Base-by-base conservation (phyloP, 2,113 vertebrate genomes). In the Pimephales promelas region DNA sequence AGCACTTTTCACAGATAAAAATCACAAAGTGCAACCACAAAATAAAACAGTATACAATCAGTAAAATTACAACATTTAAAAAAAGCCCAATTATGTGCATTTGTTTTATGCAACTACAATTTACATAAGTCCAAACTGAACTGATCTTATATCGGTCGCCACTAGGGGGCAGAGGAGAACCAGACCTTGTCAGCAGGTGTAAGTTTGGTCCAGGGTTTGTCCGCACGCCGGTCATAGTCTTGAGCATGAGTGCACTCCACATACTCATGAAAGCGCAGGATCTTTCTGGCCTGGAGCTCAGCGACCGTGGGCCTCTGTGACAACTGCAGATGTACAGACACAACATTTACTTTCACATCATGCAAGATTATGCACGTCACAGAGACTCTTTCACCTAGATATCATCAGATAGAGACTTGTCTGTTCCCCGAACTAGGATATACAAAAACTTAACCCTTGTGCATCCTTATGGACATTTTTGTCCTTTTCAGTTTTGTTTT, bases 191-290 rank as follows among this genome's bases (percentile, higher is more conserved):
- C 98, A 45, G 97, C 95, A 66, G 98, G 97, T 0, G 98, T 99
- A 66, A 99, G 94, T 90, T 97, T 99, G 81, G 97, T 99, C 98
- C 98, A 99, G 0, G 98, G 98, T 86, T 99, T 99, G n/a, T 99
- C 97, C 0, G 97, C 97, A 73, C 97, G 89, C 16, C 98, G 94
- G 92, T 99, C 98, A 1, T 99, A 99, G 91, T 99, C 98, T 2
- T 99, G 96, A 28, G 98, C 97, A 64, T 97, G 95, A 0, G 97
- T 98, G 81, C 92, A 94, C 87, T 99, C 98, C 3, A 99, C 97
- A 1, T 99, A 97, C 64, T 99, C 97, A 3, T 99, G 95, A 92
- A 99, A 99, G 40, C 97, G 96, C 87, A 99, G 94, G 91, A 99
- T 99, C 93, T 98, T 99, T 90, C 97, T 94, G 68, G 93, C 97